A percentile compares a stretch with the other conserved stretches of the same genome.
Conservation (phyloP, 2,888 invertebrate genomes). For the Xestia xanthographa region DNA sequence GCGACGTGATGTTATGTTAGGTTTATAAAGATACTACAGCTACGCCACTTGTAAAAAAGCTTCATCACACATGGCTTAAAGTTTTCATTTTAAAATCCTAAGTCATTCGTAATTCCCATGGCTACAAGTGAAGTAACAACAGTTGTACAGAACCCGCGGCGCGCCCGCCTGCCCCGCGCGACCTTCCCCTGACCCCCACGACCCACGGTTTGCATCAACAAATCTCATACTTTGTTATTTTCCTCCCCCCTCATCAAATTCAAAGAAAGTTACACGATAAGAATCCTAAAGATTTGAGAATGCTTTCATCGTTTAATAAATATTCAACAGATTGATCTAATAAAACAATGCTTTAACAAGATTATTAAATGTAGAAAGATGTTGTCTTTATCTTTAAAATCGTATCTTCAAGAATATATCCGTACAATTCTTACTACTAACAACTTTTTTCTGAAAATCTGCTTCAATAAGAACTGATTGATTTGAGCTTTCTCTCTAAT, state of each 20-base stretch:
- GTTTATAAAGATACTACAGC: neutral
- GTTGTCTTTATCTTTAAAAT: constrained; percentile 21
- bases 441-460: neutral
- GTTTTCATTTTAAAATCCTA: neutral
- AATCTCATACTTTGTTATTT: constrained; percentile 26
- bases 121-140: neutral
- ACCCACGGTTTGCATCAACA: constrained; percentile 8
- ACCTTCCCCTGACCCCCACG: neutral
- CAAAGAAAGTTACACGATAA: constrained; percentile 44
- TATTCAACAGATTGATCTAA: constrained; percentile 44
- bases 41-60: neutral
- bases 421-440: neutral
- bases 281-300: constrained; percentile 51
- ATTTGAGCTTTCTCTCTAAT: constrained; percentile 4
- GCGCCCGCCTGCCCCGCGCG: neutral
- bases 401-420: neutral
- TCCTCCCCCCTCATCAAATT: constrained; percentile 26
- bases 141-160: neutral
- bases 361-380: constrained; percentile 26
- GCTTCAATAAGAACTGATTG: constrained; percentile 1
- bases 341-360: constrained; percentile 47
- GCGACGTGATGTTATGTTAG: too few species aligned
- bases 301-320: constrained; percentile 47
- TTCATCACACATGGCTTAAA: neutral
- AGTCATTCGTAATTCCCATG: neutral